These are phyloP conservation scores for Cossypha caffra DNA, from an alignment of 2,797 vertebrate species.

Conservation along the genomic window DNA sequence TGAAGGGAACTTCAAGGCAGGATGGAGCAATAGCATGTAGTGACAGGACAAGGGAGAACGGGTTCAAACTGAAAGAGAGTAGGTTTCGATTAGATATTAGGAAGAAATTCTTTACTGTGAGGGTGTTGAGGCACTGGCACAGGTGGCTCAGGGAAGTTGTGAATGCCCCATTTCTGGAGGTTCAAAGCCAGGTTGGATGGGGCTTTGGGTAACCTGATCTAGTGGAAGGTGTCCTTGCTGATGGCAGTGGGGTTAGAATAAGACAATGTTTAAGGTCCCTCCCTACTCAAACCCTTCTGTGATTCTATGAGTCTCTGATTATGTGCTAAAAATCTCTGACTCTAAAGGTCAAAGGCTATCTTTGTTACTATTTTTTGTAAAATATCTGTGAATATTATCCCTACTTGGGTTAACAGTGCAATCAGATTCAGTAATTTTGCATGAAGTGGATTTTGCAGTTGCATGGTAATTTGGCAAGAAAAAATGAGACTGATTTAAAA, in stretches of 20 bases:
- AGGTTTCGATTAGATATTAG: not conserved
- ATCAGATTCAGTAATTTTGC: not conserved
- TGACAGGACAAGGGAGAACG: not conserved
- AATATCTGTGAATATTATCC: not conserved
- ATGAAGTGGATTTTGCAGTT: not conserved
- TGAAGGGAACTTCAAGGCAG: not conserved
- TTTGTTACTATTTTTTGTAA: not conserved
- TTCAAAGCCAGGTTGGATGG: fast-evolving
- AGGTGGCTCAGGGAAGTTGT: not conserved
- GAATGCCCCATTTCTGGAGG: not conserved
- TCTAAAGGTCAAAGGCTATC: not conserved
- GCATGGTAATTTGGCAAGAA: not conserved
- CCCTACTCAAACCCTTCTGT: not conserved
- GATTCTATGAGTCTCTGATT: not conserved
- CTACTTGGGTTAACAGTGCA: not conserved
- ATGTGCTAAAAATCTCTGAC: not conserved
- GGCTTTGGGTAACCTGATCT: not conserved
- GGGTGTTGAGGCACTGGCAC: not conserved
- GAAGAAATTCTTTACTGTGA: not conserved
- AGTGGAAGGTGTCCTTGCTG: not conserved
- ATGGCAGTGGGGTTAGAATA: not conserved
- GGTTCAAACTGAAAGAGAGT: not conserved
- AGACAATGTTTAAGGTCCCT: not conserved
- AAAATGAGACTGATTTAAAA: not conserved
- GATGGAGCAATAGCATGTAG: not conserved